These are phyloP conservation scores for Dissostichus mawsoni DNA, from an alignment of 2,113 vertebrate species.

Conservation along the genomic window DNA sequence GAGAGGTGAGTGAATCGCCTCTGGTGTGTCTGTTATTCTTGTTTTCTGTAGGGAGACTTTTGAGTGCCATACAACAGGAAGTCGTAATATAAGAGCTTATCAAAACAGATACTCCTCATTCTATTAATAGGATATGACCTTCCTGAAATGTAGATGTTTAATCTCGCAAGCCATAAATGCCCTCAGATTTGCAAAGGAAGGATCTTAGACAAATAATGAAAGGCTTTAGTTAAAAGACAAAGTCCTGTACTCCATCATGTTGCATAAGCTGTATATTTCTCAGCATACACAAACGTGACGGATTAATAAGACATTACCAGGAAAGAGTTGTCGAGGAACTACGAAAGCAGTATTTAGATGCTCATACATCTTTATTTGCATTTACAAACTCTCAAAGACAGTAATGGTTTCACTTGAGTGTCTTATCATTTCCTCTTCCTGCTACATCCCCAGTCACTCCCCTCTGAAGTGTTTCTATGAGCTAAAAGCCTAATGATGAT, in stretches of 20 bases:
- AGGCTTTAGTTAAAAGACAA: constrained; percentile 36
- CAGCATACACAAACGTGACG: constrained; percentile 24
- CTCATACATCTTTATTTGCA: constrained; percentile 17
- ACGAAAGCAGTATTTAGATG: constrained; percentile 20
- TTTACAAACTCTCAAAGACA: constrained; percentile 17
- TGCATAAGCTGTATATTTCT: constrained; percentile 49
- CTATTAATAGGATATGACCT: constrained; percentile 18
- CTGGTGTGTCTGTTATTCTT: constrained; percentile 71
- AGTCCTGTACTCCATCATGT: constrained; percentile 45
- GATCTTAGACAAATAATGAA: constrained; percentile 32
- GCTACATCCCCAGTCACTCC: constrained; percentile 13
- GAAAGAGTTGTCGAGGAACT: not conserved
- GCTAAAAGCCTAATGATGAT: constrained; percentile 12
- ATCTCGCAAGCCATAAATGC: constrained; percentile 10
- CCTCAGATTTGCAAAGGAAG: constrained; percentile 32
- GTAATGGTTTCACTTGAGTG: constrained; percentile 13
- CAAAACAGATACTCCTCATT: constrained; percentile 22
- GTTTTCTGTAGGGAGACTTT: constrained; percentile 54
- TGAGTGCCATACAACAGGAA: constrained; percentile 48
- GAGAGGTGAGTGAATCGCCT: constrained; percentile 81
- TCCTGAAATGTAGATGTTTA: constrained; percentile 19
- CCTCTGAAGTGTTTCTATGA: constrained; percentile 22
- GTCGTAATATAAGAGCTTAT: constrained; percentile 18
- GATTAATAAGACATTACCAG: constrained; percentile 23
- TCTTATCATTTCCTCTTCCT: constrained; percentile 36